Conservation (phyloP, 2,113 vertebrate species). For the Mastomys natalensis region DNA sequence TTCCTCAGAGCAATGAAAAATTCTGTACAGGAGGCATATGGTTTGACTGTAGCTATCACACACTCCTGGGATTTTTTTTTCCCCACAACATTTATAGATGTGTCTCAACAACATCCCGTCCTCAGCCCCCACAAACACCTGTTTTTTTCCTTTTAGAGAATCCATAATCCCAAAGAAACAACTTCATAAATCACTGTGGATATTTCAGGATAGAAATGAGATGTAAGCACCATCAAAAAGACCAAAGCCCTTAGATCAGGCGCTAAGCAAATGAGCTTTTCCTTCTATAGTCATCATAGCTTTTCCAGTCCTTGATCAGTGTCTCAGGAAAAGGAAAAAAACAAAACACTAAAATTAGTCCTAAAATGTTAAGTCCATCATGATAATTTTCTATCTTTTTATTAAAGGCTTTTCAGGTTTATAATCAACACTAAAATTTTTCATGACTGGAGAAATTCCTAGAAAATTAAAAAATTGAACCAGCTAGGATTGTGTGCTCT, state of each 20-base stretch:
- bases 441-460: neutral
- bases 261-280: neutral
- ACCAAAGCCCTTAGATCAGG: neutral
- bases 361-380: neutral
- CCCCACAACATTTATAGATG: neutral
- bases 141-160: conserved; percentile 12
- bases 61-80: neutral
- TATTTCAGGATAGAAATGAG: neutral
- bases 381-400: neutral
- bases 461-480: neutral
- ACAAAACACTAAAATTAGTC: neutral
- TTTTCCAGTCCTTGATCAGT: neutral
- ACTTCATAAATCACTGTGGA: neutral
- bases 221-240: neutral
- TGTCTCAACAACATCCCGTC: neutral
- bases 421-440: neutral
- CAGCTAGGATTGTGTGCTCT: neutral
- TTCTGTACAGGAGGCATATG: neutral
- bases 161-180: neutral
- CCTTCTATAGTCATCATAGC: neutral
- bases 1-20: neutral
- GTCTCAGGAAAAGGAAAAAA: neutral
- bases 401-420: neutral
- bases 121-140: neutral
- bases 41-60: neutral